A percentile compares a stretch with the other conserved stretches of the same genome.
phyloP scores from a whole-genome alignment of 92 coral and sea anemone species.

The Galaxea fascicularis region DNA sequence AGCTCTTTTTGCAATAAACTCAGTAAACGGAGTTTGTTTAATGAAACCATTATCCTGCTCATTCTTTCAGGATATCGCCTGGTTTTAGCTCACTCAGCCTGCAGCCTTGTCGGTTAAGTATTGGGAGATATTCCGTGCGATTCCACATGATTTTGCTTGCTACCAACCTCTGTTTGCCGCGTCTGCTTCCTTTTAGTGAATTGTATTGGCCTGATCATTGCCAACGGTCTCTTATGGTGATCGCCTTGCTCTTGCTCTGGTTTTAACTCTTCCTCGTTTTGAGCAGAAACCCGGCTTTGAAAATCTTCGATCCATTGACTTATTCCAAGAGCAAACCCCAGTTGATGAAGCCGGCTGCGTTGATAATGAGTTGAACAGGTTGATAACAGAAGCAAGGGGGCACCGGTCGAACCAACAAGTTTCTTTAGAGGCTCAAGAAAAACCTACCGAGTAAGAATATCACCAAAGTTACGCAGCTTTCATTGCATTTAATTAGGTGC shows the following conservation, averaged over 20 bases:
- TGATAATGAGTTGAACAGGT: constrained; percentile 73
- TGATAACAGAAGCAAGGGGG: constrained; percentile 71
- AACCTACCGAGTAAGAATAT: constrained; percentile 47
- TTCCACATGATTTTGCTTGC: neutral
- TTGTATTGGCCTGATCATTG: constrained; percentile 63
- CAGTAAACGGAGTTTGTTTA: too few relatives aligned
- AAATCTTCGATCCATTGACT: constrained; percentile 86
- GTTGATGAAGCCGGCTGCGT: constrained; percentile 74
- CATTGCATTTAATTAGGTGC: neutral
- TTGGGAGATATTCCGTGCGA: neutral
- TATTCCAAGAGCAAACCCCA: constrained; percentile 85
- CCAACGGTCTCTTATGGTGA: constrained; percentile 56
- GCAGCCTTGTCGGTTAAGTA: neutral
- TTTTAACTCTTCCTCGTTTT: constrained; percentile 6
- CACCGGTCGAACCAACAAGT: constrained; percentile 73
- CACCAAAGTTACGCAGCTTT: neutral
- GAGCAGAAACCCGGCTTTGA: constrained; percentile 39
- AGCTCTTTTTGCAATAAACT: too few relatives aligned
- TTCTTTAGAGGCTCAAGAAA: constrained; percentile 83
- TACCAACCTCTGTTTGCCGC: neutral
- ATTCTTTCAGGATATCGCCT: neutral
- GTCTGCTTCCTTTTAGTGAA: neutral
- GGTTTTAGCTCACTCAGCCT: neutral
- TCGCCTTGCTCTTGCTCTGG: neutral
- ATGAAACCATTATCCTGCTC: neutral